Base-by-base conservation (phyloP, 92 coral and sea anemone genomes). In the Anthopleura xanthogrammica region DNA sequence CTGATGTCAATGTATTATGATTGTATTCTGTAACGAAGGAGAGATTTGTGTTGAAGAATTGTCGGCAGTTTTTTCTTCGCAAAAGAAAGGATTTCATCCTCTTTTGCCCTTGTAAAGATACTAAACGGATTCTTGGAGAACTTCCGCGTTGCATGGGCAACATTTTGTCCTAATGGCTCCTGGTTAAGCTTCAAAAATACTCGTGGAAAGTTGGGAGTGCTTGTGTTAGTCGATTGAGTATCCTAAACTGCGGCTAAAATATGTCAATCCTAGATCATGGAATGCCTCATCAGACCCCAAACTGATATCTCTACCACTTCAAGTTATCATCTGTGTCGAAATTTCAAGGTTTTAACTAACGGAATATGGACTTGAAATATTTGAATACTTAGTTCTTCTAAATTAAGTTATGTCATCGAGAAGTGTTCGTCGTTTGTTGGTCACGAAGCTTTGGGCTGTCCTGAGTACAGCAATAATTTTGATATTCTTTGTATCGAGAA, bases 371-470 rank as follows among this genome's bases (percentile, higher is more conserved):
- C 42, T 68, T 68, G 40, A 29, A 23, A 36, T 68, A 36, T 68
- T 68, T 68, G 74, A 68, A 54, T 54, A 19, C 60, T 3, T 77
- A 46, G 58, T 46, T 50, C 60, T 77, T 62, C 70, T 13, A 19
- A 23, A 23, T 50, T 13, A 19, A 23, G 12, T 50, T 20, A 52
- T 75, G 80, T 52, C 75, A 22, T 12, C 16, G 29, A 60, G 55
- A 16, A 41, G 70, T 71, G 41, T 72, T 41, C 19, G 19, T 80
- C 72, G 12, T 40, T 60, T 79, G 24, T 41, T 52, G 10, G 19
- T 79, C 70, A 55, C 60, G 75, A 65, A 55, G 73, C 83, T 65
- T 36, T 80, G 65, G 41, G 56, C 75, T 17, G 46, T 12, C 74
- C 42, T 68, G 42, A 42, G 55, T 56, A 43, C 52, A 24, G 66